Percentiles rank a stretch among this genome's conserved stretches.
Conservation (phyloP, 2,113 vertebrate species). For the Hippocampus comes region DNA sequence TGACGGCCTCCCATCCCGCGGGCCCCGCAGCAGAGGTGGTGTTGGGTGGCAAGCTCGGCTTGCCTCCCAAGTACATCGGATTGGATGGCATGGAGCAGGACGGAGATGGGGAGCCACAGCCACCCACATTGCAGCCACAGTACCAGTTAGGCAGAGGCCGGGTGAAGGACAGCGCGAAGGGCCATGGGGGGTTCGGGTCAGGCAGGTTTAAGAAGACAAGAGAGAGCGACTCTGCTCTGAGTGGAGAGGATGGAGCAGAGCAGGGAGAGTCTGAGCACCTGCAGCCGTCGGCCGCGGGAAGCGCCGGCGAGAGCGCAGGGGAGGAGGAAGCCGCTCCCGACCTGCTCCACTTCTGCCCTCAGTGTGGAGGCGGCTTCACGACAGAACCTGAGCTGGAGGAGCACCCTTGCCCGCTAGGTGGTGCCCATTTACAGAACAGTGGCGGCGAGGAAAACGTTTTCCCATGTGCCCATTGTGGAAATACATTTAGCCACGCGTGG, state of each 20-base stretch:
- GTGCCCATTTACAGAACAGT: conserved; percentile 39
- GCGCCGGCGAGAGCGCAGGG: conserved; percentile 55
- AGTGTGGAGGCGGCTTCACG: conserved; percentile 71
- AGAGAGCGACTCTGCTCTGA: conserved; percentile 35
- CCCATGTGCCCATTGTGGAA: conserved; percentile 81
- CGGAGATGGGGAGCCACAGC: conserved; percentile 51
- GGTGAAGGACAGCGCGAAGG: conserved; percentile 44
- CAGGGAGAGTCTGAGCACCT: conserved; percentile 39
- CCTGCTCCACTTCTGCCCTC: conserved; percentile 70
- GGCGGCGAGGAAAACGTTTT: conserved; percentile 69
- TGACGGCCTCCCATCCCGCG: conserved; percentile 32
- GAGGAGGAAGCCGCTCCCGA: conserved; percentile 61
- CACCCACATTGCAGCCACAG: conserved; percentile 55
- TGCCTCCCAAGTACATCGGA: conserved; percentile 72
- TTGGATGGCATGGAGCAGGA: conserved; percentile 75
- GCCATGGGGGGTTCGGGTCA: conserved; percentile 9
- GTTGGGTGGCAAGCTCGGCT: conserved; percentile 22
- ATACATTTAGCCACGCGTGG: conserved; percentile 82
- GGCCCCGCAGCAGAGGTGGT: conserved; percentile 16
- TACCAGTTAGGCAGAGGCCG: conserved; percentile 39
- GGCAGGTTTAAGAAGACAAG: conserved; percentile 57
- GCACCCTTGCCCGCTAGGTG: conserved; percentile 69
- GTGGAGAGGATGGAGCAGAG: conserved; percentile 28
- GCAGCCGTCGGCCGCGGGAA: conserved; percentile 51
- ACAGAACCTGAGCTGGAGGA: conserved; percentile 66